Evolutionary conservation across 1,140 invertebrate genomes (phyloP), one percentile per base, ranked within the genome.

Genomic region (Lepidurus packardi): DNA sequence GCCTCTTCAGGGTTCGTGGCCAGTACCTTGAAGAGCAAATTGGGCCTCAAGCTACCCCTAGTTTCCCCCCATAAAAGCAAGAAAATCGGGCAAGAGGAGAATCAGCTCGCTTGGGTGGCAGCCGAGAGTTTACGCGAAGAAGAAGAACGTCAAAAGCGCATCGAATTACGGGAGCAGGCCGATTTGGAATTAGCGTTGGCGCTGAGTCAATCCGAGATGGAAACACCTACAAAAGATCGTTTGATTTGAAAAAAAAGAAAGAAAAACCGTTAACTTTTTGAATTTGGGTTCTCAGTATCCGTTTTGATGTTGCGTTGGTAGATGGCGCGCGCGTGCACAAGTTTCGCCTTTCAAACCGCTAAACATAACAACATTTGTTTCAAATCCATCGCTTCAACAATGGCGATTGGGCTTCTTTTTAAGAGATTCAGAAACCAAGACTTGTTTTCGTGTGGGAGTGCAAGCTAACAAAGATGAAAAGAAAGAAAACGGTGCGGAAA

Each of bases 111-210:
- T 21, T 86, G 84, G 84, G 85, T 85, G 41, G 84, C 83, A 8
- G 80, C 81, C 13, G 85, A 86, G 77, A 85, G 85, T 79, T 75
- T 85, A 8, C 81, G 83, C 75, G 53, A 84, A 47, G 85, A 85
- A 80, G 82, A 84, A 75, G 82, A 84, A 78, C 79, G 84, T 73
- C 81, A 81, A 73, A 81, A 82, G 77, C 80, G 80, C 78, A 81
- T 82, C 43, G 81, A 82, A 73, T 42, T 81, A 74, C 84, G 84
- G 78, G 85, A 85, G 80, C 83, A 83, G 24, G 83, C 83, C 7
- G 85, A 86, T 76, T 81, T 85, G 44, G 84, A 86, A 81, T 79
- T 85, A n/a, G 85, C 85, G 0, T 74, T 86, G 73, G 83, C 83
- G 43, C 80, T 86, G 9, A 84, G 83, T 74, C 82, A 77, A 65